A percentile compares a stretch with the other conserved stretches of the same genome.
phyloP scores from a whole-genome alignment of 2,888 invertebrate species.

The Pristionchus maxplancki region DNA sequence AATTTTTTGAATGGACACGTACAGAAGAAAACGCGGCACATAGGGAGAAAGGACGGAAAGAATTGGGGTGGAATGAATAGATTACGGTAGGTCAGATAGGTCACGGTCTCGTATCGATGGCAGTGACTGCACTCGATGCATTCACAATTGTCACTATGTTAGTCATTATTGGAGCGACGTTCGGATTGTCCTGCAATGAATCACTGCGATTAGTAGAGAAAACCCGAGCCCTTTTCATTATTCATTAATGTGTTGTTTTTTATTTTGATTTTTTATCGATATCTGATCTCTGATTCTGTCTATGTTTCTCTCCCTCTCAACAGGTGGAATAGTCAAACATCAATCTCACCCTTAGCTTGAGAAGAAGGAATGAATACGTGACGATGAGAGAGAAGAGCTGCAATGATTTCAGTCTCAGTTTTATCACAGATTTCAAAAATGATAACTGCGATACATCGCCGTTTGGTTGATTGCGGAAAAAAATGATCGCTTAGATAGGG shows the following conservation, averaged over 20 bases:
- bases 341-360: slow-evolving; percentile 73
- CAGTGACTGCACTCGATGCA: slow-evolving; percentile 16
- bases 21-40: slow-evolving; percentile 5
- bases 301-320: not conserved
- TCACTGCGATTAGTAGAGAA: not conserved
- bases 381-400: slow-evolving; percentile 75
- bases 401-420: slow-evolving; percentile 47
- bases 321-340: not conserved
- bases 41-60: not conserved
- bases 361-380: slow-evolving; percentile 74
- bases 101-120: slow-evolving; percentile 31
- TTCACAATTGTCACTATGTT: slow-evolving; percentile 25
- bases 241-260: too few species aligned
- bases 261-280: too few species aligned
- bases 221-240: not conserved
- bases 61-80: not conserved
- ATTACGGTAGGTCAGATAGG: not conserved
- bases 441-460: too few species aligned
- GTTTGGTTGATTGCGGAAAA: too few species aligned
- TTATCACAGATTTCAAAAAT: too few species aligned
- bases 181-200: slow-evolving; percentile 29
- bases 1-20: not conserved
- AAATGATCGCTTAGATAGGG: too few species aligned
- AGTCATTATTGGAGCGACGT: slow-evolving; percentile 26
- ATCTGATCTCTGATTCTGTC: not conserved